phyloP scores from a whole-genome alignment of 1,140 invertebrate species.

The Pantala flavescens region DNA sequence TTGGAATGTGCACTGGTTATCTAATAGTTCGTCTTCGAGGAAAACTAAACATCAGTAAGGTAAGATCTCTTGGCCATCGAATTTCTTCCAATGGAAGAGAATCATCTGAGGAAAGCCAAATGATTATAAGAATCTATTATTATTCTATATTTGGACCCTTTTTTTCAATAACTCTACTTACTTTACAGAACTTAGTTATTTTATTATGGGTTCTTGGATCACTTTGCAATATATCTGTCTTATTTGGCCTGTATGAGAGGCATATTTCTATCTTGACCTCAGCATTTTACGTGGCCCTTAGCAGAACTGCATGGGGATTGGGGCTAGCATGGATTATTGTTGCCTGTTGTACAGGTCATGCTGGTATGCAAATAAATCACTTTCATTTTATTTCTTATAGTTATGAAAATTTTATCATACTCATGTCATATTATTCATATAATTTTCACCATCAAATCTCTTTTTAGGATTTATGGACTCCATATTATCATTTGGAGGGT shows the following conservation, averaged over 20 bases:
- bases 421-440: too few relatives aligned
- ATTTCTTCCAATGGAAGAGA: too few relatives aligned
- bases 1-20: constrained; percentile 38
- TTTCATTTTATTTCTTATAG: background rate
- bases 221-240: constrained; percentile 33
- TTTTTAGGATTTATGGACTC: constrained; percentile 34
- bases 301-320: constrained; percentile 38
- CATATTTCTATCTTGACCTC: constrained; percentile 31
- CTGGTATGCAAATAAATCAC: constrained; percentile 25
- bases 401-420: too few relatives aligned
- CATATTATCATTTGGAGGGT: constrained; percentile 35
- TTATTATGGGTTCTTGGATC: constrained; percentile 33
- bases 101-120: too few relatives aligned
- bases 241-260: constrained; percentile 34
- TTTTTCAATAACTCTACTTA: background rate
- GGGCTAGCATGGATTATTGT: constrained; percentile 40
- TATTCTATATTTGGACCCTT: background rate
- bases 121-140: too few relatives aligned
- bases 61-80: constrained; percentile 21
- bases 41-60: constrained; percentile 32
- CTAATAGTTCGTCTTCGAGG: constrained; percentile 33
- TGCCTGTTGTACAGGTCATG: constrained; percentile 38
- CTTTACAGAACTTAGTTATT: constrained; percentile 30
- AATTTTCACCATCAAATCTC: constrained; percentile 12
- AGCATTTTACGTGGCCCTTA: constrained; percentile 34